phyloP scores from a whole-genome alignment of 2,113 vertebrate genomes.

The Brienomyrus brachyistius region DNA sequence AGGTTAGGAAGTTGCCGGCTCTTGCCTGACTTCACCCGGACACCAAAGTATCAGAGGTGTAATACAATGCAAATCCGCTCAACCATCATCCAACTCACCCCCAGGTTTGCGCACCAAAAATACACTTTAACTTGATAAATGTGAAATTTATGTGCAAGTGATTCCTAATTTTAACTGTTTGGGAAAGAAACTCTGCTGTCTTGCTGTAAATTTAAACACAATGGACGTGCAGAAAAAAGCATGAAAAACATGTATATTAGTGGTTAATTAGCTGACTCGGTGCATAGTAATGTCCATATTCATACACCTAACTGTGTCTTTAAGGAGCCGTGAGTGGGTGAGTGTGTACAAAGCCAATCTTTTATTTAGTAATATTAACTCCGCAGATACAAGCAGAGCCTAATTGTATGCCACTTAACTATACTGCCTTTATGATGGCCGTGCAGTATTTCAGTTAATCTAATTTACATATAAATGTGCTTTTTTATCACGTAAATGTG shows the following conservation, averaged over 20 bases:
- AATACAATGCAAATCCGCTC: neutral
- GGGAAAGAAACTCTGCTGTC: neutral
- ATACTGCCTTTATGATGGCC: neutral
- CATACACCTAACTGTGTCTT: neutral
- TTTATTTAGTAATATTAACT: neutral
- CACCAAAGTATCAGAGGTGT: neutral
- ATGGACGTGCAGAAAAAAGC: neutral
- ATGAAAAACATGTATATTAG: neutral
- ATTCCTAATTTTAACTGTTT: neutral
- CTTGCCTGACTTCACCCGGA: neutral
- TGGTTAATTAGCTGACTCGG: neutral
- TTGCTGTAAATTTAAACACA: neutral
- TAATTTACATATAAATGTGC: constrained; percentile 16
- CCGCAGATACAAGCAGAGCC: neutral
- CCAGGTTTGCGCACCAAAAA: neutral
- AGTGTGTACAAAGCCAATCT: neutral
- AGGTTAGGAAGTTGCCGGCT: neutral
- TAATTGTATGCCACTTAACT: neutral
- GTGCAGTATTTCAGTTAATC: neutral
- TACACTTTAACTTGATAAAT: neutral
- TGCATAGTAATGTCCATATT: neutral
- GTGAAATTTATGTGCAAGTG: neutral
- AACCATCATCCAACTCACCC: neutral
- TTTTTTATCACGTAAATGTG: neutral
- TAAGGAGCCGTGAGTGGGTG: neutral